phyloP scores from a whole-genome alignment of 1,140 invertebrate species.

The Choristoneura fumiferana region DNA sequence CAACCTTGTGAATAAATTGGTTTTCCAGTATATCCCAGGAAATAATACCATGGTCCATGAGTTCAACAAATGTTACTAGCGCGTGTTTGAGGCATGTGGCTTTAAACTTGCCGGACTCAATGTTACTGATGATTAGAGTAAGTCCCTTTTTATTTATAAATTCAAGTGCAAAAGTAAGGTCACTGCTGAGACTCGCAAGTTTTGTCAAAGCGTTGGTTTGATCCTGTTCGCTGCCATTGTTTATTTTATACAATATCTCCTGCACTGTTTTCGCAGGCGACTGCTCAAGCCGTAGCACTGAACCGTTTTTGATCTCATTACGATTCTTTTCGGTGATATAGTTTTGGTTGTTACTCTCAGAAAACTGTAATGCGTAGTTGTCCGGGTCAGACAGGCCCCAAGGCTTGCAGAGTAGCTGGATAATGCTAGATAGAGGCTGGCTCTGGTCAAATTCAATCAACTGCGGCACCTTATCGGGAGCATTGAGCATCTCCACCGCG shows the following conservation, averaged over 20 bases:
- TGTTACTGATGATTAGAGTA: constrained; percentile 88
- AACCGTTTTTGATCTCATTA: constrained; percentile 95
- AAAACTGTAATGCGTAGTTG: constrained; percentile 93
- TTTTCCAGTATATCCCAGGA: too few relatives aligned
- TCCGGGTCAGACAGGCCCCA: constrained; percentile 91
- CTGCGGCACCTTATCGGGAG: constrained; percentile 85
- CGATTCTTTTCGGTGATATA: constrained; percentile 99
- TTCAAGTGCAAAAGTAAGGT: constrained; percentile 94
- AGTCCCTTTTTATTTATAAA: constrained; percentile 96
- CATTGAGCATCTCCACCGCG: constrained; percentile 89
- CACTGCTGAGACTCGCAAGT: constrained; percentile 87
- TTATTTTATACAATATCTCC: constrained; percentile 89
- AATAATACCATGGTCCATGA: constrained; percentile 97
- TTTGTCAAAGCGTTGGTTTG: constrained; percentile 86
- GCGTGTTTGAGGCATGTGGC: constrained; percentile 84
- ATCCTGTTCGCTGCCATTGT: constrained; percentile 82
- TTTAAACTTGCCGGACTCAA: constrained; percentile 86
- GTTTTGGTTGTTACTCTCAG: constrained; percentile 90
- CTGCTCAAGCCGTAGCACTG: constrained; percentile 89
- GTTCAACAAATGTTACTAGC: constrained; percentile 91
- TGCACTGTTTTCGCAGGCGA: constrained; percentile 93
- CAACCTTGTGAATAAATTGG: constrained; percentile 93
- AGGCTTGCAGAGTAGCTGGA: constrained; percentile 90
- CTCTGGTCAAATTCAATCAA: constrained; percentile 95
- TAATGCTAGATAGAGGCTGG: constrained; percentile 89